Evolutionary conservation across 2,888 invertebrate species (phyloP), one percentile per base, ranked within the genome.

Genomic region (Campoletis raptor): DNA sequence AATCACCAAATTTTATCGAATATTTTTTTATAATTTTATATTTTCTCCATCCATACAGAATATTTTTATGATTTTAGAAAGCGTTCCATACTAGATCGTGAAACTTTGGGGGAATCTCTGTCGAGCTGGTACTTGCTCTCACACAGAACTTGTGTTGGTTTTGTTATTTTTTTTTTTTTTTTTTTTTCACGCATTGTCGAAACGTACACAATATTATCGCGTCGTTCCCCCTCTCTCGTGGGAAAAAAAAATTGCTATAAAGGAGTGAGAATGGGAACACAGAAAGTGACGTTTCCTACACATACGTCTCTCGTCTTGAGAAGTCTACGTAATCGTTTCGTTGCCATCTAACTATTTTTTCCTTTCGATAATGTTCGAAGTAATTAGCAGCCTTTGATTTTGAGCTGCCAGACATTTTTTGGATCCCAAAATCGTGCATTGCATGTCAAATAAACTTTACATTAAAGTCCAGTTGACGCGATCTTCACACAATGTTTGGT

Each of bases 191-290:
- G 85, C 87, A 90, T 90, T 89, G 90, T 90, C 89, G 87, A 90
- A 89, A 84, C 83, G 70, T 76, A 80, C 77, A 83, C 83, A 87
- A 89, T 90, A 87, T 86, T 86, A 90, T 90, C 88, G 85, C 82
- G 72, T 37, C 64, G 83, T 30, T 45, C 30, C 30, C 6, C 12
- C 72, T 36, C 70, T 69, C 81, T 57, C 89, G 90, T 88, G 90
- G 87, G 90, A 90, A 61, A 1, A 88, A 88, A 57, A 67, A 85
- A 90, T 90, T 88, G 88, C 85, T 82, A 42, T 81, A 81, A 70
- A 69, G 83, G 79, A 83, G 82, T 90, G 90, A 84, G 90, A 90
- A 90, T 86, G 89, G 85, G 90, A 90, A 88, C 90, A 72, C 84
- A 77, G 89, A 90, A 88, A 90, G 88, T 88, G 78, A 86, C 83